Conservation (phyloP, 1,140 invertebrate genomes). For the Pseudomyrmex cubaensis region DNA sequence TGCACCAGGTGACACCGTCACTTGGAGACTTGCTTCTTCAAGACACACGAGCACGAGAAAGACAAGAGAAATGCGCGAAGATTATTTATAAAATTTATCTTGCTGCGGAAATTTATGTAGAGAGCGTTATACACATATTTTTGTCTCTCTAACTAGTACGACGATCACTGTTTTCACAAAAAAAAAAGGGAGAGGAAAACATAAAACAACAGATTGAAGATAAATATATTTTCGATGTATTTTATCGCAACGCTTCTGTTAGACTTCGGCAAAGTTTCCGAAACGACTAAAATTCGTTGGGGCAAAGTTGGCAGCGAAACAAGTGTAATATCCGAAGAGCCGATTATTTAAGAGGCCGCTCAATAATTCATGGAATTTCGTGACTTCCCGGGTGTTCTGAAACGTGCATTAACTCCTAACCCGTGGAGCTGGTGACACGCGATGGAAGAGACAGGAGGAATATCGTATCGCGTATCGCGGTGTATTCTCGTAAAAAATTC, state of each 20-base stretch:
- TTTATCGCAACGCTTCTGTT: neutral
- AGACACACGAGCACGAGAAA: neutral
- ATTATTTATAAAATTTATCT: conserved; percentile 55
- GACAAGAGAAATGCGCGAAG: conserved; percentile 38
- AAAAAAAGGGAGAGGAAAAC: too few species aligned
- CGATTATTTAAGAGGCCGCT: conserved; percentile 51
- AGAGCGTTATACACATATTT: neutral
- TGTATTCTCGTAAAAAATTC: conserved; percentile 59
- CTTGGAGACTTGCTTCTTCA: conserved; percentile 2
- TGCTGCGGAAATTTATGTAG: conserved; percentile 24
- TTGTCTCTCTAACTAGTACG: neutral
- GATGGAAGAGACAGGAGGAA: conserved; percentile 60
- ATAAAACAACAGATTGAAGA: too few species aligned
- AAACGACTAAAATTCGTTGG: conserved; percentile 19
- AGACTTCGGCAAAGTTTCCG: neutral
- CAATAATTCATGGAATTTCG: conserved; percentile 63
- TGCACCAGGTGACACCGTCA: conserved; percentile 55
- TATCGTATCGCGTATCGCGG: conserved; percentile 63
- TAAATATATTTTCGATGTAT: neutral
- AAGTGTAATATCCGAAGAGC: conserved; percentile 61
- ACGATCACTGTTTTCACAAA: too few species aligned
- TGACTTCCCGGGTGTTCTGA: conserved; percentile 16
- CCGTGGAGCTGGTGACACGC: conserved; percentile 60
- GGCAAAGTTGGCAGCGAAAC: conserved; percentile 22
- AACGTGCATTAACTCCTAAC: conserved; percentile 47